Conservation (phyloP, 2,113 vertebrate species). For the Barnardius zonarius region DNA sequence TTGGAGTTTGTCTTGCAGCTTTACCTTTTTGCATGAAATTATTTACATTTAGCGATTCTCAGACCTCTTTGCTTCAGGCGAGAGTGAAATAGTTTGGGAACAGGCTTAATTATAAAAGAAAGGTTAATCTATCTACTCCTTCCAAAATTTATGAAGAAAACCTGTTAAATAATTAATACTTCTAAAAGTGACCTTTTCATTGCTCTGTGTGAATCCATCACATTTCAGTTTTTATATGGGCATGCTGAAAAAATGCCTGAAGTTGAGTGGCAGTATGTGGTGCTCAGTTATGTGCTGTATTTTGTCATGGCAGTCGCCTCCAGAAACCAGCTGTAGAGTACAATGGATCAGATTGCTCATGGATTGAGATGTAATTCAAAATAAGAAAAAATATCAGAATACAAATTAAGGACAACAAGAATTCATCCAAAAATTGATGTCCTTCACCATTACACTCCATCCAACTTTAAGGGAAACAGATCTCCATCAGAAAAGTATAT, state of each 20-base stretch:
- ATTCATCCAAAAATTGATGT: slow-evolving; percentile 1
- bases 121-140: background rate
- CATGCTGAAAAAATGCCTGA: background rate
- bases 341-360: background rate
- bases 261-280: background rate
- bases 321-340: background rate
- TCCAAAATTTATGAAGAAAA: background rate
- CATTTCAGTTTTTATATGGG: background rate
- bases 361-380: background rate
- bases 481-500: slow-evolving; percentile 18
- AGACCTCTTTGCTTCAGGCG: background rate
- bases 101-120: background rate
- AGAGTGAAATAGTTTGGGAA: background rate
- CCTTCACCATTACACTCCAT: background rate
- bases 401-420: background rate
- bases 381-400: background rate
- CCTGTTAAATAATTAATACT: background rate
- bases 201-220: background rate
- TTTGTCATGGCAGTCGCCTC: background rate
- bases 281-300: background rate
- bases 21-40: background rate
- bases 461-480: slow-evolving; percentile 15
- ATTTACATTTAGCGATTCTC: background rate
- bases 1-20: background rate
- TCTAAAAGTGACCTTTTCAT: background rate